Conservation (phyloP, 1,140 invertebrate species). For the Phocides pigmalion region DNA sequence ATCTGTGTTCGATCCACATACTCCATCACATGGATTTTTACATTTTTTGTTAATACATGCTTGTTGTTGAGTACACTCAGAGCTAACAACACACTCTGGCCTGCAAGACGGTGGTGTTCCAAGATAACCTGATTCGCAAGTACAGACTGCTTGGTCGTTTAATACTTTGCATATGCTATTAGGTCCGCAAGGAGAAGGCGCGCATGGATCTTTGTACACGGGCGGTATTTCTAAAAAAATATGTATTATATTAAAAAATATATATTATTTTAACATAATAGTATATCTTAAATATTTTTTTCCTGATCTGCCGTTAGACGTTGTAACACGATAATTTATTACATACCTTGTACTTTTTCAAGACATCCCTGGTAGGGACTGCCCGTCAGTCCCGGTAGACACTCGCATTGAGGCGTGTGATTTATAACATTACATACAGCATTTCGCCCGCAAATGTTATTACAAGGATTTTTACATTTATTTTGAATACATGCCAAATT, state of each 20-base stretch:
- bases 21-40: slow-evolving; percentile 84
- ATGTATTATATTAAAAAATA: no score
- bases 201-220: slow-evolving; percentile 85
- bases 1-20: slow-evolving; percentile 85
- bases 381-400: slow-evolving; percentile 84
- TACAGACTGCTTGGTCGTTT: slow-evolving; percentile 88
- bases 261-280: no score
- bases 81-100: slow-evolving; percentile 84
- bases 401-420: slow-evolving; percentile 84
- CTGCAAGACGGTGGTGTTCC: slow-evolving; percentile 81
- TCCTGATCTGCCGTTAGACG: no score
- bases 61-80: slow-evolving; percentile 76
- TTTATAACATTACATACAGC: slow-evolving; percentile 85
- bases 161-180: slow-evolving; percentile 88
- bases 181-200: slow-evolving; percentile 91
- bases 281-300: no score
- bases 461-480: slow-evolving; percentile 88
- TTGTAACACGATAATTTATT: neutral
- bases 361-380: slow-evolving; percentile 84
- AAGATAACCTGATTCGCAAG: slow-evolving; percentile 83
- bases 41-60: slow-evolving; percentile 83
- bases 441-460: slow-evolving; percentile 87
- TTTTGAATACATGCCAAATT: slow-evolving; percentile 85
- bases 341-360: slow-evolving; percentile 53
- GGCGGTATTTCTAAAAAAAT: slow-evolving; percentile 55